Base-by-base conservation (phyloP, 2,113 vertebrate genomes). In the Gobius niger region DNA sequence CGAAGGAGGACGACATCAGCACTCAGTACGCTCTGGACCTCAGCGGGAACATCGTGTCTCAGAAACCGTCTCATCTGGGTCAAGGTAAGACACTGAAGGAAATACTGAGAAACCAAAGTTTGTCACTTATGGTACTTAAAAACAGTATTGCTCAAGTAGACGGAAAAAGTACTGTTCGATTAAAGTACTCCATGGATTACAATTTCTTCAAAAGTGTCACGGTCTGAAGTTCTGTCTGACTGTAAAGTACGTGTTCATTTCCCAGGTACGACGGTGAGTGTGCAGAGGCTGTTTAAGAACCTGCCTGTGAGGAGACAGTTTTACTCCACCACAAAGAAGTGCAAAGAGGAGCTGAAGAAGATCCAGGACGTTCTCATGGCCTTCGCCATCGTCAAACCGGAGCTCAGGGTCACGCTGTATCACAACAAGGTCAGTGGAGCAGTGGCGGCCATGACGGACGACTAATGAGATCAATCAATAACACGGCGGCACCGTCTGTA, bases 281-380 rank as follows among this genome's bases (percentile, higher is more conserved):
- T 85, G 8, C 78, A 94, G 54, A 95, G 89, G 83, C 88, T 99
- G 63, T 99, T 99, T 83, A 96, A 94, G 90, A 99, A 95, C 82
- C 92, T 98, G 24, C 98, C 98, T 9, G 98, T 99, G 78, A 94
- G 98, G 82, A 94, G 96, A 14, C 98, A 99, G 62, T 96, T 94
- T 91, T 99, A 95, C 50, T 95, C 95, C 56, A 94, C 92, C 41
- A 85, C 72, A 50, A 98, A 92, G 90, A 98, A 96, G 89, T 95
- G 96, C 89, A 98, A 96, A 80, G 96, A 98, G 59, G 96, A 99
- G 51, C 83, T 99, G 61, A 98, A 93, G 91, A 98, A 95, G 78
- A 57, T 96, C 34, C 95, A 96, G 67, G 95, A 96, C 65, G 87
- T 99, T 40, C 89, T 99, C 47, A 91, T 91, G 87, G 94, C 94